Percentiles rank a stretch among this genome's conserved stretches.
Conservation (phyloP, 2,797 vertebrate species). For the Dryobates pubescens region DNA sequence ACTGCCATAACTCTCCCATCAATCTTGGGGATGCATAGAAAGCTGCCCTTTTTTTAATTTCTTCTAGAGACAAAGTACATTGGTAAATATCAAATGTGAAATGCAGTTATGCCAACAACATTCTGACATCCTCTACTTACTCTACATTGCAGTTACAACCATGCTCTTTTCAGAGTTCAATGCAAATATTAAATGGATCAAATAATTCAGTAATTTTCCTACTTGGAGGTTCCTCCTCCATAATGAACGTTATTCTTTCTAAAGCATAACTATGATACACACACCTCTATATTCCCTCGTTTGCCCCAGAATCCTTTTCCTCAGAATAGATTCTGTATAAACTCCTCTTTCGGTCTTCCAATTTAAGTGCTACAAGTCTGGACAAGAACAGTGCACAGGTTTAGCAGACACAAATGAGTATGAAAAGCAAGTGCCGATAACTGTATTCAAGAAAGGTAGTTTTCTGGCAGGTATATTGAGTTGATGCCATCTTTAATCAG, state of each 20-base stretch:
- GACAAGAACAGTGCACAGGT: neutral
- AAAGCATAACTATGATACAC: neutral
- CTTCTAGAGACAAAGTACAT: neutral
- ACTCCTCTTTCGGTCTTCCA: neutral
- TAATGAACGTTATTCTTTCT: neutral
- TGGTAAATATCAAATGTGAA: neutral
- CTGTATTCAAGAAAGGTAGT: neutral
- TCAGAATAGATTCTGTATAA: neutral
- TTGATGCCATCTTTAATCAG: neutral
- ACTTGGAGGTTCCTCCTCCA: neutral
- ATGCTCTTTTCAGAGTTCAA: neutral
- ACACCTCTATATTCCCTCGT: neutral
- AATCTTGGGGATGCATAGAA: neutral
- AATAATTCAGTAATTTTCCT: neutral
- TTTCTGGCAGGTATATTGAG: neutral
- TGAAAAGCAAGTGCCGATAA: neutral
- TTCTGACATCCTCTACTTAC: neutral
- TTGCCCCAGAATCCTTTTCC: neutral
- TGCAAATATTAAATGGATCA: neutral
- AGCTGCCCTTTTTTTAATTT: neutral
- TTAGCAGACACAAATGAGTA: neutral
- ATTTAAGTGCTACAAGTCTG: neutral
- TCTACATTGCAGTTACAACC: neutral
- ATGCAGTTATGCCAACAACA: neutral
- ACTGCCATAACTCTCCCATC: neutral